A percentile compares a stretch with the other conserved stretches of the same genome.
Evolutionary conservation across 2,113 vertebrate species (phyloP).

Genomic region (Seriola rivoliana): DNA sequence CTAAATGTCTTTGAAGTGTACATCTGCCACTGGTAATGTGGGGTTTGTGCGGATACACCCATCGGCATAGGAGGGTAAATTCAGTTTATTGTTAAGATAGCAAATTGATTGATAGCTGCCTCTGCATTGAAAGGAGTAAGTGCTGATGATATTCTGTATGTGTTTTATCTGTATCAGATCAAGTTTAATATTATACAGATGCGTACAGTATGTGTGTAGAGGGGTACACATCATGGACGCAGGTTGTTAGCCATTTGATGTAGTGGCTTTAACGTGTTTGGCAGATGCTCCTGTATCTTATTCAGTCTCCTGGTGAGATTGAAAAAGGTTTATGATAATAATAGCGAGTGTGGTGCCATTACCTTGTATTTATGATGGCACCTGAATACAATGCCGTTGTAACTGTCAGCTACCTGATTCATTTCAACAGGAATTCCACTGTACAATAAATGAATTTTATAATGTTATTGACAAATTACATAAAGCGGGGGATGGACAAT

Average conservation of each 20-base stretch:
- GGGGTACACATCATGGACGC: constrained; percentile 29
- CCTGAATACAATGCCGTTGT: too few relatives aligned
- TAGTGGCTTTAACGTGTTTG: not conserved
- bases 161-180: constrained; percentile 28
- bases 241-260: constrained; percentile 23
- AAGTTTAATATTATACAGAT: constrained; percentile 36
- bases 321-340: not conserved
- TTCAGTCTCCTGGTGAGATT: not conserved
- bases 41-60: constrained; percentile 17
- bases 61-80: constrained; percentile 4
- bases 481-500: too few relatives aligned
- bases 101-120: not conserved
- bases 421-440: too few relatives aligned
- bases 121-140: constrained; percentile 8
- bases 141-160: constrained; percentile 18
- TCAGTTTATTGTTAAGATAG: not conserved
- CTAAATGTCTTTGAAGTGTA: constrained; percentile 24
- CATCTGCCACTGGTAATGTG: constrained; percentile 18
- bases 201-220: constrained; percentile 1
- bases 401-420: too few relatives aligned
- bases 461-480: too few relatives aligned
- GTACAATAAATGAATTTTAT: too few relatives aligned
- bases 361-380: too few relatives aligned
- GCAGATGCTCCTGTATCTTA: not conserved
- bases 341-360: not conserved